Base-by-base conservation (phyloP, 2,113 vertebrate species). In the Centropus unirufus region DNA sequence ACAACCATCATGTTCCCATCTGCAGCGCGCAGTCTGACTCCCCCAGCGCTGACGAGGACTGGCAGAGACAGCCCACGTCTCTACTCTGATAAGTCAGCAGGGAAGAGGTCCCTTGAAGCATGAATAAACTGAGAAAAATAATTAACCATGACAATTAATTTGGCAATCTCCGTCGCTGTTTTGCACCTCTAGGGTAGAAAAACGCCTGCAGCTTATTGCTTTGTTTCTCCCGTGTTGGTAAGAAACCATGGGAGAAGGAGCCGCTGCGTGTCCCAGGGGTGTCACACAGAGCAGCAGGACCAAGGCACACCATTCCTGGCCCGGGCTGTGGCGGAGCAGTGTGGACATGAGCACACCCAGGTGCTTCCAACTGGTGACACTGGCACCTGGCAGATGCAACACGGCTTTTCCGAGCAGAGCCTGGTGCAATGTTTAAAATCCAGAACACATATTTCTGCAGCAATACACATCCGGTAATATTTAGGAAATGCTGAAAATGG, bases 211-310 rank as follows among this genome's bases (percentile, higher is more conserved):
- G 32, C 29, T 77, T 42, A 5, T 63, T 90, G 55, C 57, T 47
- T 8, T 32, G 19, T 12, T 46, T 86, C 22, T 80, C 59, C 54
- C 0, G 1, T 9, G n/a, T 57, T 77, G 7, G 0, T n/a, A 21
- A 51, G 46, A 80, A 86, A 77, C 47, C 8, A 12, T 0, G 1
- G 18, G 47, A 15, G 39, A 36, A 66, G 61, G 34, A 63, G 44
- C n/a, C 0, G 2, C 9, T 0, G 3, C 40, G 59, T 0, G 0
- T 66, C 54, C 36, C 70, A 77, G 62, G 49, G 36, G 8, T 24
- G n/a, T 29, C 0, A 0, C 6, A n/a, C 40, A 39, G 51, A 62
- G 23, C 44, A 29, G 63, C n/a, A 75, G 51, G 39, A 66, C 46
- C 24, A 69, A 51, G 20, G 13, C 11, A 18, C 0, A 0, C 62